These are phyloP conservation scores for Atta colombica DNA, from an alignment of 1,140 invertebrate genomes.

Conservation along the genomic window DNA sequence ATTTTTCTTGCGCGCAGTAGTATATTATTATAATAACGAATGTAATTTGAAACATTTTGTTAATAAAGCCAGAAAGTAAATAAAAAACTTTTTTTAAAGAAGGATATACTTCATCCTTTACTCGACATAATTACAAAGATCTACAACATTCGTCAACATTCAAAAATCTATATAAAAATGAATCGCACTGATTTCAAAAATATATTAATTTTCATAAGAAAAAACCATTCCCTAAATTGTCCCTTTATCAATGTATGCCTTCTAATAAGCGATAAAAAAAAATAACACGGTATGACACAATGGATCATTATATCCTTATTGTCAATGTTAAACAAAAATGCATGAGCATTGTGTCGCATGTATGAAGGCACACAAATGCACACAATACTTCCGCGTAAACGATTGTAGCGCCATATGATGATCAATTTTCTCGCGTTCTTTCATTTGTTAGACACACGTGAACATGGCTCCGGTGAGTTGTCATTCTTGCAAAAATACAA, in stretches of 20 bases:
- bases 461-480: slow-evolving; percentile 83
- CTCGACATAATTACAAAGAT: not conserved
- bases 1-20: no score
- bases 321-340: no score
- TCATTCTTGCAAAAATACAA: slow-evolving; percentile 17
- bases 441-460: slow-evolving; percentile 64
- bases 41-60: no score
- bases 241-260: not conserved
- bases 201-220: not conserved
- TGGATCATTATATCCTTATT: no score
- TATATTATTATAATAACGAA: no score
- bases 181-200: not conserved
- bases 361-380: no score
- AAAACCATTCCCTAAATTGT: not conserved
- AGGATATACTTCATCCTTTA: no score
- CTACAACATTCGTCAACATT: not conserved
- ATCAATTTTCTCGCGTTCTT: slow-evolving; percentile 60
- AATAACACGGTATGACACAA: no score
- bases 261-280: no score
- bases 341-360: no score
- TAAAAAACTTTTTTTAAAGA: no score
- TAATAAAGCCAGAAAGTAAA: no score
- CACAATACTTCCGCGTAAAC: not conserved
- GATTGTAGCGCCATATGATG: not conserved
- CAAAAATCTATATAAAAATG: not conserved